Evolutionary conservation across 2,888 invertebrate species (phyloP).

Genomic region (Chloroclysta siterata): DNA sequence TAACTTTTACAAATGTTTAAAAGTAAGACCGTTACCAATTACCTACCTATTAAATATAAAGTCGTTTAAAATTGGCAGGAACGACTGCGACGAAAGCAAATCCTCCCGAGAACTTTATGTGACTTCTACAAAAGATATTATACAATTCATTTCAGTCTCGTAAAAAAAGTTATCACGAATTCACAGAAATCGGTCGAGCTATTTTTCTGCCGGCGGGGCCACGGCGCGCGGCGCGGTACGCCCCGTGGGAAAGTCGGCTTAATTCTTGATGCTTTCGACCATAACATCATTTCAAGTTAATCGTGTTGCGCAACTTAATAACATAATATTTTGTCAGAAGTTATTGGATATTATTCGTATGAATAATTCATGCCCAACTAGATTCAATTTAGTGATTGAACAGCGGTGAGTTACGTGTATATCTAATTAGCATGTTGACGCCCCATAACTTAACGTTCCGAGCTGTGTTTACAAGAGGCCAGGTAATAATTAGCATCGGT

Average conservation of each 20-base stretch:
- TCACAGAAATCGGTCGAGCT: slow-evolving; percentile 76
- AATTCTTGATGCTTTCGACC: slow-evolving; percentile 57
- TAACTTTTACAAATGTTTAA: too few species aligned
- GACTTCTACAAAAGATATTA: slow-evolving; percentile 78
- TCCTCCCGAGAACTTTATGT: slow-evolving; percentile 72
- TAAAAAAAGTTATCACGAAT: slow-evolving; percentile 81
- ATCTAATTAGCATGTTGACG: slow-evolving; percentile 54
- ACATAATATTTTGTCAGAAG: slow-evolving; percentile 27
- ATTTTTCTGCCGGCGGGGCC: slow-evolving; percentile 74
- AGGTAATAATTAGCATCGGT: slow-evolving; percentile 73
- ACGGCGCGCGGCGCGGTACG: slow-evolving; percentile 61
- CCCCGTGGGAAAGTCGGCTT: slow-evolving; percentile 71
- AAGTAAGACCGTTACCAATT: too few species aligned
- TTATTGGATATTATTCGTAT: slow-evolving; percentile 32
- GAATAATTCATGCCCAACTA: slow-evolving; percentile 37
- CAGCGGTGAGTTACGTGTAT: slow-evolving; percentile 44
- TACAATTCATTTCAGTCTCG: slow-evolving; percentile 80
- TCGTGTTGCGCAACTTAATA: slow-evolving; percentile 31
- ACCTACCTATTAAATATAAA: too few species aligned
- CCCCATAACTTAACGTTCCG: slow-evolving; percentile 52
- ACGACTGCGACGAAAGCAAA: slow-evolving; percentile 70
- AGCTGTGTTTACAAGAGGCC: slow-evolving; percentile 63
- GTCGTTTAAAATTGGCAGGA: slow-evolving; percentile 65
- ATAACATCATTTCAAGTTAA: slow-evolving; percentile 53
- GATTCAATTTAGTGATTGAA: slow-evolving; percentile 42